These are phyloP conservation scores for Lerema accius DNA, from an alignment of 1,140 invertebrate genomes.

Conservation along the genomic window DNA sequence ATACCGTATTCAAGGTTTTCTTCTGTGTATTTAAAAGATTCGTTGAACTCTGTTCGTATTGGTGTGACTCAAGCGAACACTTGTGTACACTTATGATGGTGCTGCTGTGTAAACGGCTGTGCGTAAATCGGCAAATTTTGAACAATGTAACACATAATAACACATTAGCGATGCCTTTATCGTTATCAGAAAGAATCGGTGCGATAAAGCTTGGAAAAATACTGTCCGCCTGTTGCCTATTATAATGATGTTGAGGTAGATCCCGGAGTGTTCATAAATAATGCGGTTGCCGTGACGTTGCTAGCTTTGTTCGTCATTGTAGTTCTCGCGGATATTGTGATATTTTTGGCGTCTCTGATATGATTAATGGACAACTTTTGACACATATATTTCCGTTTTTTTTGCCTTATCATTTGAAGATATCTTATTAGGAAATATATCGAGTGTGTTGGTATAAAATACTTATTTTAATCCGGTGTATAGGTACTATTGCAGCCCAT, in stretches of 20 bases:
- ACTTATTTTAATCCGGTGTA: no score
- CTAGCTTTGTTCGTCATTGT: slow-evolving; percentile 17
- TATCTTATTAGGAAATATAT: no score
- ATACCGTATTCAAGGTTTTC: slow-evolving; percentile 4
- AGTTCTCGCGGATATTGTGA: slow-evolving; percentile 2
- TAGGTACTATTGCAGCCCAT: no score
- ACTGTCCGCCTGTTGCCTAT: slow-evolving; percentile 30
- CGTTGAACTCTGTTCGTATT: slow-evolving; percentile 4
- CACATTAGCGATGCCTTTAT: background rate
- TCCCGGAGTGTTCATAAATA: slow-evolving; percentile 48
- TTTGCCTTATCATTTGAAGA: no score
- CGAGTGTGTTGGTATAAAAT: no score
- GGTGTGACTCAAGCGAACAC: slow-evolving; percentile 4
- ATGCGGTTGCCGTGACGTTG: slow-evolving; percentile 22
- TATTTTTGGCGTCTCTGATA: slow-evolving; percentile 1
- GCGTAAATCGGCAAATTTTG: slow-evolving; percentile 2
- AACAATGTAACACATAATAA: slow-evolving; percentile 16
- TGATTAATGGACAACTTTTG: slow-evolving; percentile 1
- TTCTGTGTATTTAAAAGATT: background rate
- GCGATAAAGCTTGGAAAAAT: slow-evolving; percentile 62
- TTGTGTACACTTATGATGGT: slow-evolving; percentile 13
- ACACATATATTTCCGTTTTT: background rate
- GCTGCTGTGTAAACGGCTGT: background rate
- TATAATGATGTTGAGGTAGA: slow-evolving; percentile 59
- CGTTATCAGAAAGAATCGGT: slow-evolving; percentile 21